Base-by-base conservation (phyloP, 2,888 invertebrate species). In the Lottia scabra region DNA sequence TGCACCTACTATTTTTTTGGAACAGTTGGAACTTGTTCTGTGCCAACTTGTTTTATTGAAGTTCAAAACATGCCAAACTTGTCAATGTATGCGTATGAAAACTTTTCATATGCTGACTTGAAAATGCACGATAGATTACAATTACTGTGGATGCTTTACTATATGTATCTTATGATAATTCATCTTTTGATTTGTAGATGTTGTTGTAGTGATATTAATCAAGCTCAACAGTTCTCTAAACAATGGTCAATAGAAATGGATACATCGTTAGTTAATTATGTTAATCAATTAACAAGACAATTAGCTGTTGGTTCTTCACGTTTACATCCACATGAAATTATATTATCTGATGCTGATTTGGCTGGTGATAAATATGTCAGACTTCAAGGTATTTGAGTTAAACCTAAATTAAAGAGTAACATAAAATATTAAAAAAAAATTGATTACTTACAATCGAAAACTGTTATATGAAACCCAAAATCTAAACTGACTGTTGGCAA, bases 231-330 rank as follows among this genome's bases (percentile, higher is more conserved):
- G 76, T 85, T 89, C 85, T 80, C 84, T 63, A 71, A 80, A 63
- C 85, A 84, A 77, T 89, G 89, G 89, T 84, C 83, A 12, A 65
- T 81, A 26, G 87, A 88, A 66, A 87, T 86, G 85, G 88, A 89
- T 73, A 68, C 78, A 2, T 84, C 87, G 2, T 80, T 89, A 19
- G 85, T 86, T 10, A 72, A 81, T 45, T 83, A 84, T 76, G 79
- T 87, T 68, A 87, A 88, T 78, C 78, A 81, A 12, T 75, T 85
- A 72, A 85, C 87, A 74, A 77, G 83, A 10, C 83, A 85, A 67
- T 78, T 89, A 65, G 85, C 84, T 26, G 81, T 88, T 5, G 79
- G 87, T 0, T 86, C 88, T 3, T 78, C 88, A 0, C 77, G 86
- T 3, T 80, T 88, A 12, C 88, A 89, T 75, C 86, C 89, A 16